Evolutionary conservation across 2,888 invertebrate genomes (phyloP).

Genomic region (Gortyna flavago): DNA sequence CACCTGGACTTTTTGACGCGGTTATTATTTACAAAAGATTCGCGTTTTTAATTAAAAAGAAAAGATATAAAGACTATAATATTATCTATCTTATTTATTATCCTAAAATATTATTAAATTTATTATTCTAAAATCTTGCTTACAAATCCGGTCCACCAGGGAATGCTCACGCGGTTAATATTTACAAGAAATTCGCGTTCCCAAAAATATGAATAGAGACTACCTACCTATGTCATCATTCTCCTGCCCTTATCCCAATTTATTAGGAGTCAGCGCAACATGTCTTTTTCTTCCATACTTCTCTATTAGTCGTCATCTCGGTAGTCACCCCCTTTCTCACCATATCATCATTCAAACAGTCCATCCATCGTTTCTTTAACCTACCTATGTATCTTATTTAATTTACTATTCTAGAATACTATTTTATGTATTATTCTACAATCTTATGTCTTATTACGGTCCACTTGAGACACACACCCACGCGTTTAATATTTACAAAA

Average conservation of each 20-base stretch:
- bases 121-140: too few relatives aligned
- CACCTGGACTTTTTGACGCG: background rate
- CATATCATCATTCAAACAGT: too few relatives aligned
- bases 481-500: slow-evolving; percentile 3
- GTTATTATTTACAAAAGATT: background rate
- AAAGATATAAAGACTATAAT: background rate
- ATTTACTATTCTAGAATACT: background rate
- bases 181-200: too few relatives aligned
- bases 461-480: background rate
- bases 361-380: too few relatives aligned
- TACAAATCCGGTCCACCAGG: too few relatives aligned
- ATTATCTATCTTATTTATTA: background rate
- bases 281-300: too few relatives aligned
- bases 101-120: background rate
- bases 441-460: background rate
- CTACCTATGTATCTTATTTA: background rate
- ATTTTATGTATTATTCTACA: background rate
- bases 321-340: too few relatives aligned
- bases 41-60: background rate
- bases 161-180: too few relatives aligned
- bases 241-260: too few relatives aligned
- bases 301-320: too few relatives aligned
- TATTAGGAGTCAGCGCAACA: too few relatives aligned
- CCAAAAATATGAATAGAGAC: background rate
- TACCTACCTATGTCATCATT: too few relatives aligned